Evolutionary conservation across 2,888 invertebrate species (phyloP).

Genomic region (Caenorhabditis uteleia): DNA sequence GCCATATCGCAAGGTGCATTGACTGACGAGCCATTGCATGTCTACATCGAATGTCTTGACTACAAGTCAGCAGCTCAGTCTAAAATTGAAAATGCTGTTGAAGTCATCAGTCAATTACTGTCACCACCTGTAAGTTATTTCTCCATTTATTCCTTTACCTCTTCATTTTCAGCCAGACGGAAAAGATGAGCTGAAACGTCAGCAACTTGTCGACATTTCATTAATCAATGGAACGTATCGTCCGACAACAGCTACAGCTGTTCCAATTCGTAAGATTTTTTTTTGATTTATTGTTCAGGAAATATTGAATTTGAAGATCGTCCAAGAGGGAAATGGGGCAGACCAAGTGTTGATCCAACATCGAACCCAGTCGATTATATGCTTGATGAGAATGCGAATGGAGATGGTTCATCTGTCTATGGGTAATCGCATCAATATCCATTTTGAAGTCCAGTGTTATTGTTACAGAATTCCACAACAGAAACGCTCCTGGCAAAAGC

Average conservation of each 20-base stretch:
- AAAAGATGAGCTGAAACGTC: slow-evolving; percentile 36
- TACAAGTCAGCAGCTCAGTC: background rate
- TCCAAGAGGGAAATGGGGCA: background rate
- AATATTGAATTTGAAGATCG: background rate
- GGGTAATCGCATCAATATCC: too few species aligned
- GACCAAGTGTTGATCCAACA: slow-evolving; percentile 23
- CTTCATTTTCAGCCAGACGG: slow-evolving; percentile 21
- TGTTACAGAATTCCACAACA: slow-evolving; percentile 28
- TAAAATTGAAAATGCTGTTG: slow-evolving; percentile 23
- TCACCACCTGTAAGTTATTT: slow-evolving; percentile 25
- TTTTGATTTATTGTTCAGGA: background rate
- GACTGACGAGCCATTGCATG: slow-evolving; percentile 37
- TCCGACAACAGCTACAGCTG: slow-evolving; percentile 12
- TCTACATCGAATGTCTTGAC: slow-evolving; percentile 31
- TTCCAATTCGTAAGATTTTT: background rate
- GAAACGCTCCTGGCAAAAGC: slow-evolving; percentile 26
- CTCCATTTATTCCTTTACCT: too few species aligned
- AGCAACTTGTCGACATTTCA: slow-evolving; percentile 39
- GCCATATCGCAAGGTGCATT: slow-evolving; percentile 24
- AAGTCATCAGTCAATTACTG: slow-evolving; percentile 17
- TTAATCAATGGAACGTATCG: slow-evolving; percentile 37
- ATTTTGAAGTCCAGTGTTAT: background rate
- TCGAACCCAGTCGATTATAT: slow-evolving; percentile 13
- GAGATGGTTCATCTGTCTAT: background rate
- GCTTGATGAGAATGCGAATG: background rate